A percentile compares a stretch with the other conserved stretches of the same genome.
Conservation (phyloP, 2,113 vertebrate species). For the Paralichthys olivaceus region DNA sequence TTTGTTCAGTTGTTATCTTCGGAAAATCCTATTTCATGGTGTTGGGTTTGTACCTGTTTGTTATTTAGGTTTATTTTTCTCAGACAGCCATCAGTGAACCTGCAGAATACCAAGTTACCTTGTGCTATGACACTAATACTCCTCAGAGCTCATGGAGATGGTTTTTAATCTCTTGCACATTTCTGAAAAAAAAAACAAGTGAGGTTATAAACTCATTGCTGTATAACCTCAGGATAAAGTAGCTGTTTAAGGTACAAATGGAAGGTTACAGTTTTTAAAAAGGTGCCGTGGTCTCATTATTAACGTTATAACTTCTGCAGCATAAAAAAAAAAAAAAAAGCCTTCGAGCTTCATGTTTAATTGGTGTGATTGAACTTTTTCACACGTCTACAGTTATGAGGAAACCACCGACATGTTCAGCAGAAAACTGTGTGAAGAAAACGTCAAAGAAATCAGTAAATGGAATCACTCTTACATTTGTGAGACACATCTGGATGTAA, state of each 20-base stretch:
- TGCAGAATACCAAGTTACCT: conserved; percentile 50
- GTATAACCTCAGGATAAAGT: not conserved
- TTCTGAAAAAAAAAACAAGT: no score
- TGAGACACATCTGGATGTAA: no score
- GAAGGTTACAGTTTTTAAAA: not conserved
- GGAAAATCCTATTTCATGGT: conserved; percentile 71
- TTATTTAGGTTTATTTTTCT: conserved; percentile 68
- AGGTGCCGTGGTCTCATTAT: not conserved
- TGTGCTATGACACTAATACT: conserved; percentile 50
- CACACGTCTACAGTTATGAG: no score
- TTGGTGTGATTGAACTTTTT: no score
- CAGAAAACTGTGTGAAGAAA: no score
- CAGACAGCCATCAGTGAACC: conserved; percentile 62
- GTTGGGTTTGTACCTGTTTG: conserved; percentile 61
- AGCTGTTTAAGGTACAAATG: not conserved
- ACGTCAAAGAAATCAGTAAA: no score
- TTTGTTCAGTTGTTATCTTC: conserved; percentile 62
- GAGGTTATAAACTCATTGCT: conserved; percentile 19
- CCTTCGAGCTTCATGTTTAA: not conserved
- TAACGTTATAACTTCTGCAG: not conserved
- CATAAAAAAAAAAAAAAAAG: not conserved
- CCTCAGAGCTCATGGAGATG: conserved; percentile 49
- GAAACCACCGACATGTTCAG: no score
- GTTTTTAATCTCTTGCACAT: not conserved
- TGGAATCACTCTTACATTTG: no score